A percentile compares a stretch with the other conserved stretches of the same genome.
These are phyloP conservation scores for Orgyia antiqua DNA, from an alignment of 2,888 invertebrate species.

Conservation along the genomic window DNA sequence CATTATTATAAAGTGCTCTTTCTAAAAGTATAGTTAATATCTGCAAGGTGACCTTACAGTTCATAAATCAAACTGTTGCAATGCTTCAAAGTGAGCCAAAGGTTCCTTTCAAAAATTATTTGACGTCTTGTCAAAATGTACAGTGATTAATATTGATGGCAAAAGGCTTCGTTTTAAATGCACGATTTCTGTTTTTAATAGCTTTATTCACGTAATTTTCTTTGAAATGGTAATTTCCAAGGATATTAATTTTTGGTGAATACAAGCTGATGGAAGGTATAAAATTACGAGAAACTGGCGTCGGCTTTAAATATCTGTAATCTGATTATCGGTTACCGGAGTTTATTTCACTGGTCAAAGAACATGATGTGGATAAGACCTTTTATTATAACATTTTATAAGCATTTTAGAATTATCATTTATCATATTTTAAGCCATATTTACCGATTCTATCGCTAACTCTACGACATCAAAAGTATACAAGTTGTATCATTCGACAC, in stretches of 20 bases:
- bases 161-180: conserved; percentile 15
- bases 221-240: conserved; percentile 14
- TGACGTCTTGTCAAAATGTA: conserved; percentile 19
- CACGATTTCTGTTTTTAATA: conserved; percentile 20
- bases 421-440: no score
- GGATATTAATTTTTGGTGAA: conserved; percentile 12
- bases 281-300: conserved; percentile 7
- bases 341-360: no score
- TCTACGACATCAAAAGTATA: no score
- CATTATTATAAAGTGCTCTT: conserved; percentile 12
- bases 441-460: no score
- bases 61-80: conserved; percentile 24
- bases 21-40: conserved; percentile 7
- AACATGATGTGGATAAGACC: no score
- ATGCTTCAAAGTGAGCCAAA: conserved; percentile 2
- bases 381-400: no score
- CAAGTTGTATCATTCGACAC: no score
- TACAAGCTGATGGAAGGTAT: conserved; percentile 17
- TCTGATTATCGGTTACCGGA: neutral
- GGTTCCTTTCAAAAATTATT: conserved; percentile 14
- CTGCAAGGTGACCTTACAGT: conserved; percentile 17
- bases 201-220: conserved; percentile 12
- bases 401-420: no score
- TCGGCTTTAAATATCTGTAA: neutral
- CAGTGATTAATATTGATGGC: conserved; percentile 21